Conservation (phyloP, 1,140 invertebrate genomes). For the Drosophila truncata region DNA sequence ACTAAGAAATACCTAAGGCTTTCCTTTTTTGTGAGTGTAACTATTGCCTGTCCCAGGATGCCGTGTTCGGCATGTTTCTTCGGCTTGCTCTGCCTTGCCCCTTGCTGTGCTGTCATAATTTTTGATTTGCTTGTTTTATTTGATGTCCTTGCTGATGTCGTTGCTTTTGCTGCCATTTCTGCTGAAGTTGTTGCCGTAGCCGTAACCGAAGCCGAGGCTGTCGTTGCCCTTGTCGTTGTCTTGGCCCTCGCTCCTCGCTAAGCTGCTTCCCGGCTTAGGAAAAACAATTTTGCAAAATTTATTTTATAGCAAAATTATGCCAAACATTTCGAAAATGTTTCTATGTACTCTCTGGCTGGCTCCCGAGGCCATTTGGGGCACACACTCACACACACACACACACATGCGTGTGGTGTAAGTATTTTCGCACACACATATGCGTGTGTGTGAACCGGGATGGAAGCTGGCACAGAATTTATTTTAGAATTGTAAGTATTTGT, state of each 20-base stretch:
- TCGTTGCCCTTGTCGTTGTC: conserved; percentile 24
- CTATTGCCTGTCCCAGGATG: conserved; percentile 11
- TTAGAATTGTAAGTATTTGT: conserved; percentile 80
- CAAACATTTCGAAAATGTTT: conserved; percentile 83
- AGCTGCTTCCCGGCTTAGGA: conserved; percentile 80
- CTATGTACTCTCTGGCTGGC: conserved; percentile 69
- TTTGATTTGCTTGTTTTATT: conserved; percentile 84
- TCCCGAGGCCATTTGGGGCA: conserved; percentile 58
- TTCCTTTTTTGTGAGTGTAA: neutral
- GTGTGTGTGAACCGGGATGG: conserved; percentile 39
- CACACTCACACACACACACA: conserved; percentile 21
- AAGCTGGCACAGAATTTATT: conserved; percentile 73
- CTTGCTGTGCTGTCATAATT: conserved; percentile 83
- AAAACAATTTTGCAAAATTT: conserved; percentile 84
- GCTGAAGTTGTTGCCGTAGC: conserved; percentile 27
- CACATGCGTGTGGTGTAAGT: conserved; percentile 17
- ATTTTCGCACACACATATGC: conserved; percentile 16
- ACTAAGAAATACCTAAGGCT: neutral
- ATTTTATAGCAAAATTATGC: conserved; percentile 84
- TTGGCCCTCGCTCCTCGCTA: conserved; percentile 54
- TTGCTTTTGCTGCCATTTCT: conserved; percentile 61
- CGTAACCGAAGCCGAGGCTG: conserved; percentile 19
- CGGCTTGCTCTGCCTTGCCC: conserved; percentile 38
- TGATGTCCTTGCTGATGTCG: conserved; percentile 81
- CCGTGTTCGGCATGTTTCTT: conserved; percentile 44